Base-by-base conservation (phyloP, 2,797 vertebrate genomes). In the Apodemus agrarius region DNA sequence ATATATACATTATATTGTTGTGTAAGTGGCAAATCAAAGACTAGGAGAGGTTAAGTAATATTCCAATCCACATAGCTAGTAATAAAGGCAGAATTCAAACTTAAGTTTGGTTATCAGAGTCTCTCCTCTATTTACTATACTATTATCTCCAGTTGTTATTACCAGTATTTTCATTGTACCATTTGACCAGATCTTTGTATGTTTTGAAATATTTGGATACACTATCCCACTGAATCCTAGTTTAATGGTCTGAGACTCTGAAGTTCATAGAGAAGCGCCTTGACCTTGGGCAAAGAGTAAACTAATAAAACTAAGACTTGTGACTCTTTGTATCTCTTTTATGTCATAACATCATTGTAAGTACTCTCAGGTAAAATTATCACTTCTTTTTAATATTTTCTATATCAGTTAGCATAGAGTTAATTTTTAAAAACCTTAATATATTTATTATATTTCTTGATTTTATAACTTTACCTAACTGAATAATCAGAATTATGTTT, bases 401-500 rank as follows among this genome's bases (percentile, higher is more conserved):
- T 46, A 89, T 80, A 84, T 24, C 59, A 93, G 14, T 78, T 57
- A 69, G 40, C n/a, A 90, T 40, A 88, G 65, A 94, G 8, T 19
- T 83, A 22, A 83, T 54, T 52, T 90, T 14, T n/a, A 87, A 92
- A 57, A 94, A 29, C 61, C 74, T 87, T 80, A 93, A 21, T 92
- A 72, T 61, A 3, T 22, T 74, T 90, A 63, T 46, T 40, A 1
- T 67, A 13, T 84, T 92, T 90, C 40, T 96, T 92, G 40, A 7
- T 88, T 90, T 96, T 88, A 94, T 82, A 89, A 93, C 26, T 76
- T 84, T 37, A 67, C 49, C 93, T 94, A 63, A 78, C 22, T 89
- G 67, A 90, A 84, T 92, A 17, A 22, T 86, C 31, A 85, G 59
- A 0, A 46, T 40, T 24, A 59, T 40, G 57, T 49, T n/a, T 57